Percentiles rank a stretch among this genome's conserved stretches.
Conservation (phyloP, 2,797 vertebrate species). For the Dendrocincla fuliginosa region DNA sequence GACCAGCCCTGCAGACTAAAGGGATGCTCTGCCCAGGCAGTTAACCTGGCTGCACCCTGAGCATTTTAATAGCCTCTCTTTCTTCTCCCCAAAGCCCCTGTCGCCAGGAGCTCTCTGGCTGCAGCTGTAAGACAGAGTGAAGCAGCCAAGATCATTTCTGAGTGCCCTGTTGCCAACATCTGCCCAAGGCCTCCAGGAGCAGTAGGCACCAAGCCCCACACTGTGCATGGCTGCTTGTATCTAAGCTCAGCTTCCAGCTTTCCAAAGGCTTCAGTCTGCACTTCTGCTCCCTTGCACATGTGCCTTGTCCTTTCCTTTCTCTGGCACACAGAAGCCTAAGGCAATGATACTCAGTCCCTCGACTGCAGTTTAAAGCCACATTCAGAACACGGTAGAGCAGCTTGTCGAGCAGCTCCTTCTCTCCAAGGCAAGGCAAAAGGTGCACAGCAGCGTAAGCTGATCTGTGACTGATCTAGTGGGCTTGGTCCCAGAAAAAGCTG, state of each 20-base stretch:
- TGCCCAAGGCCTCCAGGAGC: constrained; percentile 11
- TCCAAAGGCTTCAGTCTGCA: neutral
- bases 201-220: neutral
- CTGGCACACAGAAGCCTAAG: neutral
- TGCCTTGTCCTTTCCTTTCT: neutral
- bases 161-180: neutral
- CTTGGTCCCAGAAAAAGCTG: neutral
- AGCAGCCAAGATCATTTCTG: neutral
- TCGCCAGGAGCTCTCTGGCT: neutral
- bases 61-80: neutral
- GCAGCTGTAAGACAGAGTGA: neutral
- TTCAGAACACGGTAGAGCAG: neutral
- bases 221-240: neutral
- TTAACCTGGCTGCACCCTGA: neutral
- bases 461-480: neutral
- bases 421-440: neutral
- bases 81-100: constrained; percentile 2
- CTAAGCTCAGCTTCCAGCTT: neutral
- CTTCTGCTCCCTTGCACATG: neutral
- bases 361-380: neutral
- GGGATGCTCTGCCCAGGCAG: neutral
- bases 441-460: neutral
- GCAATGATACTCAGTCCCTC: neutral
- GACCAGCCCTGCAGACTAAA: neutral
- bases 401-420: neutral